Percentiles rank a stretch among this genome's conserved stretches.
Conservation (phyloP, 1,140 invertebrate genomes). For the Choristoneura fumiferana region DNA sequence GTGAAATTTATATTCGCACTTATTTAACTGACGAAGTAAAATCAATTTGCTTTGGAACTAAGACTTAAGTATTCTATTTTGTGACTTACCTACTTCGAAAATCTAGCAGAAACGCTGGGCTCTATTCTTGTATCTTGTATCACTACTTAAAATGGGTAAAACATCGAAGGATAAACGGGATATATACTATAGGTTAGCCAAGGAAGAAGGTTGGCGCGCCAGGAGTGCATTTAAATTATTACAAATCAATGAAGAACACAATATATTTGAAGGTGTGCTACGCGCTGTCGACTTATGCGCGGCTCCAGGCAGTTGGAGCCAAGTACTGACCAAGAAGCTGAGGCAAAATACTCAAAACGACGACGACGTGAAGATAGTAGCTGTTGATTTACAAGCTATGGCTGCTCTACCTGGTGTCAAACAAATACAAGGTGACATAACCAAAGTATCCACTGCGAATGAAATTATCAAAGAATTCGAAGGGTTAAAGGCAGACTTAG, state of each 20-base stretch:
- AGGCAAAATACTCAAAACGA: constrained; percentile 72
- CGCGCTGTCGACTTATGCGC: constrained; percentile 98
- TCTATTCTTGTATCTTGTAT: background rate
- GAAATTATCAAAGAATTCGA: constrained; percentile 95
- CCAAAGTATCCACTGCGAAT: constrained; percentile 93
- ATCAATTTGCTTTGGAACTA: too few species aligned
- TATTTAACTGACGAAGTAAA: too few species aligned
- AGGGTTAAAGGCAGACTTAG: constrained; percentile 93
- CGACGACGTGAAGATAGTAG: constrained; percentile 94
- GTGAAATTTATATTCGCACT: too few species aligned
- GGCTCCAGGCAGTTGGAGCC: constrained; percentile 99
- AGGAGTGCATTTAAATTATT: constrained; percentile 98
- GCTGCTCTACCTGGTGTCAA: constrained; percentile 96
- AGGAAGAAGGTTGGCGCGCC: constrained; percentile 99
- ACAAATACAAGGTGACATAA: constrained; percentile 98
- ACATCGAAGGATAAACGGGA: constrained; percentile 99
- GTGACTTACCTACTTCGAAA: background rate
- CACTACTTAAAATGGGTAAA: constrained; percentile 90
- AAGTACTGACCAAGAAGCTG: constrained; percentile 93
- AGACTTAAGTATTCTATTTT: too few species aligned
- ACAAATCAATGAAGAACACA: constrained; percentile 97
- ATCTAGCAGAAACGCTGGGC: background rate
- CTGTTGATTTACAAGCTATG: constrained; percentile 99
- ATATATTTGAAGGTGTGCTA: constrained; percentile 94
- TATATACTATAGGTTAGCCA: constrained; percentile 98